Evolutionary conservation across 1,140 invertebrate species (phyloP), one percentile per base, ranked within the genome.

Genomic region (Hyles vespertilio): DNA sequence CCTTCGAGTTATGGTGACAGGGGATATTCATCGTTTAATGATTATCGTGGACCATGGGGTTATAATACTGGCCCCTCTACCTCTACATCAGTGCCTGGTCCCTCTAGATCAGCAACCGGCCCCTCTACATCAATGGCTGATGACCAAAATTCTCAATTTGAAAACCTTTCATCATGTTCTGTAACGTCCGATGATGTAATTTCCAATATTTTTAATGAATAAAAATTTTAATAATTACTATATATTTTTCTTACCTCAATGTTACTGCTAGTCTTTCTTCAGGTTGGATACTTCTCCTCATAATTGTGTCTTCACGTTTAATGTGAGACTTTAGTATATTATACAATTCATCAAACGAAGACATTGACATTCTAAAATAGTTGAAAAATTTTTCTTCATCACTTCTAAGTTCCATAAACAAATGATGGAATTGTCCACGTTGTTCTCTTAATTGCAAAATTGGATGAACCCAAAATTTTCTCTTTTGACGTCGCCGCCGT

Each of bases 1-100:
- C 52, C 65, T 59, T 32, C 56, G 56, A 59, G 49, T 64, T 64
- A 64, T 53, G 57, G 62, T 64, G 53, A 64, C 8, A 40, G 60
- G 57, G 58, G 58, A 67, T 63, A 67, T 67, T 67, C 47, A 40
- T 40, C 8, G 8, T 40, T 40, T 8, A 40, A 40, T 40, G 61
- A 67, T 56, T 51, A 63, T 2, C 59, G 60, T 63, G 60, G 65
- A 63, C 57, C 43, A 59, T 58, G n/a, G 32, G 60, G 59, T 59
- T 67, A 56, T 66, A 22, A 22, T 22, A 33, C 10, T 46, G 40
- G 61, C 12, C 61, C 22, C 22, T 22, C 22, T 22, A 22, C 61
- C 36, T 54, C 50, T 49, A 63, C 61, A 32, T 51, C 50, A 32
- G 22, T 22, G 22, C 51, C 51, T 61, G 32, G 51, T 61, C 22